Conservation (phyloP, 2,113 vertebrate species). For the Antechinus stuartii region DNA sequence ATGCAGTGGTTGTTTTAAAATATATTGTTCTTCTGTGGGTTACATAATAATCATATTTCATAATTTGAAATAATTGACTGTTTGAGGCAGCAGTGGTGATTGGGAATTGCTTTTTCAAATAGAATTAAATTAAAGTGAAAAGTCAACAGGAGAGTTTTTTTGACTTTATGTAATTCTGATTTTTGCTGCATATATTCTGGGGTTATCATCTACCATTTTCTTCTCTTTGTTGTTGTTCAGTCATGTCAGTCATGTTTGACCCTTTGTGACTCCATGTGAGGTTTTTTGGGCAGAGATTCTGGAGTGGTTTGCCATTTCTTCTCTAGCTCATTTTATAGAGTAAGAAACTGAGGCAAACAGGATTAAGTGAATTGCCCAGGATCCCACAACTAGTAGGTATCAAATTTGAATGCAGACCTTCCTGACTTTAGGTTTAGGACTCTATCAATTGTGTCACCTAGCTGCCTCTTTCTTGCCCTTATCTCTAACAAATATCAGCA, state of each 20-base stretch:
- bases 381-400: neutral
- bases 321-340: neutral
- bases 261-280: neutral
- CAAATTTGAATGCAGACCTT: neutral
- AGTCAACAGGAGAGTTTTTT: conserved; percentile 47
- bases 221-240: neutral
- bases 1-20: neutral
- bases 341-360: neutral
- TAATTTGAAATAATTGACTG: conserved; percentile 52
- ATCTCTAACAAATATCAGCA: neutral
- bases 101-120: conserved; percentile 22
- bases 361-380: neutral
- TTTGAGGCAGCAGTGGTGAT: conserved; percentile 27
- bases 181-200: conserved; percentile 48
- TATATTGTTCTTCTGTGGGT: accelerated
- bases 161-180: conserved; percentile 39
- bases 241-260: neutral
- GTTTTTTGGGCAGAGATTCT: neutral
- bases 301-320: neutral
- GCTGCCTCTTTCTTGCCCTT: neutral
- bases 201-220: conserved; percentile 9
- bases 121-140: conserved; percentile 55
- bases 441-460: neutral
- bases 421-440: neutral
- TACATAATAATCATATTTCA: conserved; percentile 17